A percentile compares a stretch with the other conserved stretches of the same genome.
phyloP scores from a whole-genome alignment of 2,888 invertebrate species.

The Agrochola lota region DNA sequence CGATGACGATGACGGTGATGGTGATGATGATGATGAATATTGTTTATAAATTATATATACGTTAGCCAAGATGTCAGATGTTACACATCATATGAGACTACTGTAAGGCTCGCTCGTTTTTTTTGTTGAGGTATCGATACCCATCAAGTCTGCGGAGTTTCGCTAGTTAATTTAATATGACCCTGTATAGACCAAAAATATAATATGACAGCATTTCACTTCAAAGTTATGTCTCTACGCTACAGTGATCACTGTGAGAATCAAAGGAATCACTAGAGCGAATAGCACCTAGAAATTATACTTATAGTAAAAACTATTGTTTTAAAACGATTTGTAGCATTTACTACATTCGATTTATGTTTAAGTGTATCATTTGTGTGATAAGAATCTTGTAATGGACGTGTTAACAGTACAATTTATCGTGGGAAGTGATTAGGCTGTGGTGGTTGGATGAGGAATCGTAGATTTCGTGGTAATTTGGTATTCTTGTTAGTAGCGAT shows the following conservation, averaged over 20 bases:
- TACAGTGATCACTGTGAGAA: conserved; percentile 64
- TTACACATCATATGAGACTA: too few species aligned
- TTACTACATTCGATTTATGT: conserved; percentile 47
- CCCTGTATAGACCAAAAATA: conserved; percentile 19
- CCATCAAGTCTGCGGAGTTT: too few species aligned
- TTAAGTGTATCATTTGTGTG: conserved; percentile 55
- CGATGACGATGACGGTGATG: too few species aligned
- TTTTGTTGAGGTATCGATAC: too few species aligned
- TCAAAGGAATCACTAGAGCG: conserved; percentile 54
- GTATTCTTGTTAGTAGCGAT: too few species aligned
- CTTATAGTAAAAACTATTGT: conserved; percentile 51
- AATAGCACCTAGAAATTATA: conserved; percentile 45
- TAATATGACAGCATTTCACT: conserved; percentile 37
- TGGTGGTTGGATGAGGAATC: neutral
- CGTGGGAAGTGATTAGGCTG: conserved; percentile 50
- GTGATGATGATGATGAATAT: too few species aligned
- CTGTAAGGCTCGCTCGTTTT: too few species aligned
- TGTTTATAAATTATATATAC: too few species aligned
- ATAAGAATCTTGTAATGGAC: conserved; percentile 58
- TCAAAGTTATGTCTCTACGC: conserved; percentile 43
- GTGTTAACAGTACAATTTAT: conserved; percentile 41
- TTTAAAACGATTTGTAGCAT: conserved; percentile 52
- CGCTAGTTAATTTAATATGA: too few species aligned
- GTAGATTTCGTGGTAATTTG: too few species aligned
- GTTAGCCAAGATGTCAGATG: too few species aligned